These are phyloP conservation scores for Hirtodrosophila histrioides DNA, from an alignment of 2,888 invertebrate genomes.

Conservation along the genomic window DNA sequence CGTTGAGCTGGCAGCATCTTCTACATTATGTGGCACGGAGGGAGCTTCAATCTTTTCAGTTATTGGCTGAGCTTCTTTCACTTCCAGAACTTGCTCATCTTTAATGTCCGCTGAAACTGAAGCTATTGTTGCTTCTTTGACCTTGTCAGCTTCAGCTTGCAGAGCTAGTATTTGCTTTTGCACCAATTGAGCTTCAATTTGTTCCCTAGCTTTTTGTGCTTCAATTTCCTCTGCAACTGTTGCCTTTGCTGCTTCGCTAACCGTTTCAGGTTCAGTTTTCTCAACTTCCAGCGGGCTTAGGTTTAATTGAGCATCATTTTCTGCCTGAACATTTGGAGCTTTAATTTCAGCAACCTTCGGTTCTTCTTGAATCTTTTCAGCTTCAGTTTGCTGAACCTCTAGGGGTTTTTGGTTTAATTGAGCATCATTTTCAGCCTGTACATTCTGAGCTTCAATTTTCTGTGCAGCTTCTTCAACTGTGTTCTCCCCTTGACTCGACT, in stretches of 20 bases:
- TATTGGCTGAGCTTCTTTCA: not conserved
- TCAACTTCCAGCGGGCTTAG: no score
- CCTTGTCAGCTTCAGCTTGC: not conserved
- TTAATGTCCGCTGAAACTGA: not conserved
- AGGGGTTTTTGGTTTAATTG: not conserved
- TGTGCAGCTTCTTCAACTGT: no score
- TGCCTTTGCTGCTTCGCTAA: not conserved
- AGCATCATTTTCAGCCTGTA: no score
- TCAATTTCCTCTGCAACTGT: not conserved
- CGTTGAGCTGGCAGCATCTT: slow-evolving; percentile 1
- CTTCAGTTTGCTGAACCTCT: not conserved
- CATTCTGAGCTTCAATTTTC: no score
- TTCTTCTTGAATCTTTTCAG: not conserved
- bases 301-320: no score
- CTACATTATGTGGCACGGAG: not conserved
- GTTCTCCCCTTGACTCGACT: no score
- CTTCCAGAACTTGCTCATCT: not conserved
- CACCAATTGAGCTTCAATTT: no score
- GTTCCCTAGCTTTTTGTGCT: not conserved
- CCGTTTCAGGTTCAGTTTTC: not conserved
- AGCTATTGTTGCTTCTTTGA: not conserved
- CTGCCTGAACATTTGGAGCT: no score
- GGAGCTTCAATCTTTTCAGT: slow-evolving; percentile 2
- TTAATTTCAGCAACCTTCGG: no score
- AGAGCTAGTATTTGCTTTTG: no score